Percentiles rank a stretch among this genome's conserved stretches.
phyloP scores from a whole-genome alignment of 2,888 invertebrate genomes.

The Blastobasis lacticolella region DNA sequence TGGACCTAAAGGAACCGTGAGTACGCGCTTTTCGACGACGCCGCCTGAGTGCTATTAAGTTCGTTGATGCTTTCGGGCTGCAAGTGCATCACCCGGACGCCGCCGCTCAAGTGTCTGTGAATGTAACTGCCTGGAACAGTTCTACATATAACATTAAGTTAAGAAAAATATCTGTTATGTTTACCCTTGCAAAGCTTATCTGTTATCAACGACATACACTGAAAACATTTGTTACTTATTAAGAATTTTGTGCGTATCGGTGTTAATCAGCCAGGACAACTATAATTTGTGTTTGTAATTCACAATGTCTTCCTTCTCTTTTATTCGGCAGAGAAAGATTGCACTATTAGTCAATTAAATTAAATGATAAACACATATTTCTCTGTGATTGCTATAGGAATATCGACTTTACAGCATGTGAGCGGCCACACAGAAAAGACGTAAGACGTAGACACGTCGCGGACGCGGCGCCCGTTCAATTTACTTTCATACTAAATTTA shows the following conservation, averaged over 20 bases:
- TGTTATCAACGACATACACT: conserved; percentile 5
- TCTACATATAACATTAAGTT: conserved; percentile 6
- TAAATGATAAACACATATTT: conserved; percentile 13
- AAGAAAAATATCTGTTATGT: conserved; percentile 10
- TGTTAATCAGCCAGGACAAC: conserved; percentile 17
- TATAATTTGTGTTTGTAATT: conserved; percentile 12
- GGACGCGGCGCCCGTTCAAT: too few species aligned
- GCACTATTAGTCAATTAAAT: conserved; percentile 9
- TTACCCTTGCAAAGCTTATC: conserved; percentile 14
- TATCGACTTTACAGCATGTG: conserved; percentile 14
- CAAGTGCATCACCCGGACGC: conserved; percentile 6
- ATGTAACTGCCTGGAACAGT: conserved; percentile 6
- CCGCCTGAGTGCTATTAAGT: conserved; percentile 5
- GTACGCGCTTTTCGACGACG: conserved; percentile 12
- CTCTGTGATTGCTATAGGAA: conserved; percentile 16
- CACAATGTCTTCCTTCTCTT: conserved; percentile 10
- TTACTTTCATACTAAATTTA: too few species aligned
- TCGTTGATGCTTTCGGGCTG: conserved; percentile 4
- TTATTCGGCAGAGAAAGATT: conserved; percentile 3
- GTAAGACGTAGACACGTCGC: too few species aligned
- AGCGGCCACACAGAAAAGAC: too few species aligned
- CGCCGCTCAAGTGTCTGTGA: conserved; percentile 9
- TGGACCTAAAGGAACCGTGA: conserved; percentile 11
- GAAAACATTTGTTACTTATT: conserved; percentile 7
- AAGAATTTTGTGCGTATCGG: conserved; percentile 10